A percentile compares a stretch with the other conserved stretches of the same genome.
These are phyloP conservation scores for Danionella dracula DNA, from an alignment of 2,797 vertebrate genomes.

Conservation along the genomic window DNA sequence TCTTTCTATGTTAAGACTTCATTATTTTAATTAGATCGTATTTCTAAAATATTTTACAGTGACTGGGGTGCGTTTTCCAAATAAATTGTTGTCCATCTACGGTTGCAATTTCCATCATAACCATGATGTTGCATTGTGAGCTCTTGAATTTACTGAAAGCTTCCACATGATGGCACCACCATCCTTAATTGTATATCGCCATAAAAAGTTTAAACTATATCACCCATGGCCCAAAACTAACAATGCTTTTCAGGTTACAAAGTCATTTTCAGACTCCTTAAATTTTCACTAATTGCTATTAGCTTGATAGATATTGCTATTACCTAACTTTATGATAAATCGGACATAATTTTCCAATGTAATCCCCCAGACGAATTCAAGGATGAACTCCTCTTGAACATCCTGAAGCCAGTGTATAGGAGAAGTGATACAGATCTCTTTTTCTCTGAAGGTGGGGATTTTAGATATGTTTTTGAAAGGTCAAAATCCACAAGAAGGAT, in stretches of 20 bases:
- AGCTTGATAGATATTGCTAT: not conserved
- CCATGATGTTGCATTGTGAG: too few species aligned
- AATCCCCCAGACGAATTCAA: slow-evolving; percentile 6
- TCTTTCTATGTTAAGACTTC: too few species aligned
- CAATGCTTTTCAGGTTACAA: not conserved
- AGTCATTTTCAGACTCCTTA: not conserved
- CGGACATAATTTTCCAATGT: not conserved
- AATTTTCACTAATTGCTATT: not conserved
- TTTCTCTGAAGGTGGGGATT: not conserved
- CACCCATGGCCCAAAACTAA: not conserved
- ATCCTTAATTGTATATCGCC: not conserved
- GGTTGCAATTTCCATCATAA: too few species aligned
- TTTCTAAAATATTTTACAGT: too few species aligned
- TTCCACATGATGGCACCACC: slow-evolving; percentile 19
- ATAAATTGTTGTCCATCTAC: too few species aligned
- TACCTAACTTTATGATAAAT: not conserved
- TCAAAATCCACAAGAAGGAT: not conserved
- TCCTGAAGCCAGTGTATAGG: not conserved
- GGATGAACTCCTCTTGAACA: not conserved
- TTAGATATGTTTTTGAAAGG: not conserved
- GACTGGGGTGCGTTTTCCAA: too few species aligned
- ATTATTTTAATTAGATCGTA: too few species aligned
- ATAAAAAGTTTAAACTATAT: not conserved
- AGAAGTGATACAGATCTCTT: not conserved
- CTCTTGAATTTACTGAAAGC: not conserved